Evolutionary conservation across 2,113 vertebrate genomes (phyloP), one percentile per base, ranked within the genome.

Genomic region (Rhinogobius similis): DNA sequence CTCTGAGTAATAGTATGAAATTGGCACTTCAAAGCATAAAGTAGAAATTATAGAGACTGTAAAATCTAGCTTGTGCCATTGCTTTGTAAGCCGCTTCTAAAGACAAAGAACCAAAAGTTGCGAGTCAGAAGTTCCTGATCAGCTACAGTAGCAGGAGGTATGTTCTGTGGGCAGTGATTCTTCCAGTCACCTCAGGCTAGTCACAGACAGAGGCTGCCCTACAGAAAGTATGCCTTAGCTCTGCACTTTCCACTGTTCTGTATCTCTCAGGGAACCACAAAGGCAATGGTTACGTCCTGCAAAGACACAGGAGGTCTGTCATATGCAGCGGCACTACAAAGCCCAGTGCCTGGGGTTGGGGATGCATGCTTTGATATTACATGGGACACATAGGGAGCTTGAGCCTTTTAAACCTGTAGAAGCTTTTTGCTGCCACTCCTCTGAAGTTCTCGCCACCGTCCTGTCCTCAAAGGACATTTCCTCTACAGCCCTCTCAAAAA

Each of bases 311-410:
- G 90, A 88, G 89, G 92, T 86, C 92, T 91, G 81, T 91, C 78
- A 89, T 90, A 93, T 93, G 90, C 90, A 90, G 79, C 8, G 26
- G 41, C 67, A 76, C 82, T 73, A 88, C 89, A 92, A 92, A 90
- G 90, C 85, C 58, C 78, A 72, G 86, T 86, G 90, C 90, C 87
- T 89, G 86, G 84, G 92, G 88, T 89, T 92, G 91, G 79, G 82
- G 75, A 86, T 85, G 75, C 73, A 73, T 82, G 81, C 90, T 93
- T 92, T 94, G 92, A 93, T 94, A 87, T 82, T 88, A 94, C 93
- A 93, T 89, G 90, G 82, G 72, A 91, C 91, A 87, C 86, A 89
- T 84, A 86, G 88, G 87, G 91, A 91, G 84, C 78, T 73, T 50
- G 82, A 80, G 85, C 78, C 78, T 83, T 89, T 90, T 69, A 91